Conservation (phyloP, 2,888 invertebrate species). For the Stratiomys singularior region DNA sequence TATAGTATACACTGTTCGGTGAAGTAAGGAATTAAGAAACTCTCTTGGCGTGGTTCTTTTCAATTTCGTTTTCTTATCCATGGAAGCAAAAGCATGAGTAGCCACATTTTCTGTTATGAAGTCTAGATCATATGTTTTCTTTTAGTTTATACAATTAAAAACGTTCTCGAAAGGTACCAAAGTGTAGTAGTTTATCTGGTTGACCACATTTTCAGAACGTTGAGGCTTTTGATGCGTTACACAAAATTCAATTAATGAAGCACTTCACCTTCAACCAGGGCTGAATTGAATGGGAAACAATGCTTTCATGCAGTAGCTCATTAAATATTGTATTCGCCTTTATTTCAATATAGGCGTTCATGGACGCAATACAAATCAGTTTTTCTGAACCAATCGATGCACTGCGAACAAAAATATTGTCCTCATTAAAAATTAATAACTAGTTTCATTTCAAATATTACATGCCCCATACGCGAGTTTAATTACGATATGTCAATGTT, state of each 20-base stretch:
- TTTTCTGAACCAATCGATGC: background rate
- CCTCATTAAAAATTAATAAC: background rate
- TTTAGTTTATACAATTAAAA: background rate
- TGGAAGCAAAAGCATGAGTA: no score
- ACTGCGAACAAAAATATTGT: background rate
- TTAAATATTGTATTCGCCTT: no score
- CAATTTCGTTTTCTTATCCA: no score
- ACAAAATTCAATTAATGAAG: background rate
- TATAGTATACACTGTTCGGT: no score
- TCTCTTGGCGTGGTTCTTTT: background rate
- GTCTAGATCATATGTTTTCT: background rate
- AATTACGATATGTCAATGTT: no score
- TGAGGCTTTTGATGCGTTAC: slow-evolving; percentile 2
- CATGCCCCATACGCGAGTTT: no score
- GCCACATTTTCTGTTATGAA: no score
- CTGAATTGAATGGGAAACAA: no score
- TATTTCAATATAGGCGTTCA: no score
- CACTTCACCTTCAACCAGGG: no score
- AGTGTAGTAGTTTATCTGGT: background rate
- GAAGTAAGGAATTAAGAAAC: background rate
- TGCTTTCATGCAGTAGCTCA: no score
- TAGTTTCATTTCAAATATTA: background rate
- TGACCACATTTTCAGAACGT: background rate
- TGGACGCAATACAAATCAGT: background rate
- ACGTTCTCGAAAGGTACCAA: background rate